These are phyloP conservation scores for Epiblema foenella DNA, from an alignment of 2,888 invertebrate genomes.

Conservation along the genomic window DNA sequence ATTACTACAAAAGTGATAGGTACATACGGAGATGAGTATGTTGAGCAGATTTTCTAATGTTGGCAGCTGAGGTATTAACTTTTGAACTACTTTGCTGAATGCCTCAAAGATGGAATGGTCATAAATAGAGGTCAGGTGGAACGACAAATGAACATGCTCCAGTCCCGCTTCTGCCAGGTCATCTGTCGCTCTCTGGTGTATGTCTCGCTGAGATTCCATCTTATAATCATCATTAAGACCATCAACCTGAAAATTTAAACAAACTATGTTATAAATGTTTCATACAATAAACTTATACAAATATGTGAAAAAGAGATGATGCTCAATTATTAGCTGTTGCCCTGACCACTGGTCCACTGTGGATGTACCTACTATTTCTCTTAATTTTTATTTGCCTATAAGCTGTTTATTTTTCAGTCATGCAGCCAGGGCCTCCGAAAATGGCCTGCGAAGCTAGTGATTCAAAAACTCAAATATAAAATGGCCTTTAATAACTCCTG, in stretches of 20 bases:
- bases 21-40: conserved; percentile 97
- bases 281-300: too few species aligned
- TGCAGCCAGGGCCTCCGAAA: too few species aligned
- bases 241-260: conserved; percentile 88
- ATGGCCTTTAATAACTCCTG: neutral
- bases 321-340: too few species aligned
- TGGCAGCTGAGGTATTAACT: conserved; percentile 98
- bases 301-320: too few species aligned
- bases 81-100: conserved; percentile 99
- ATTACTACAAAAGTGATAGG: conserved; percentile 12
- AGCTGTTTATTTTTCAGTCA: neutral
- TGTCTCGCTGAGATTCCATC: conserved; percentile 99
- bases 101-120: conserved; percentile 99
- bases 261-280: too few species aligned
- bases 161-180: conserved; percentile 95
- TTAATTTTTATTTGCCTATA: neutral
- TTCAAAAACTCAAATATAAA: too few species aligned
- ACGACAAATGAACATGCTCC: conserved; percentile 95
- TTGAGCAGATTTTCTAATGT: conserved; percentile 98
- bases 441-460: too few species aligned
- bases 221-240: conserved; percentile 99
- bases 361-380: neutral
- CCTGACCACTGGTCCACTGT: too few species aligned
- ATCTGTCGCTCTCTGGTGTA: conserved; percentile 98
- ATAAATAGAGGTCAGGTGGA: conserved; percentile 99